Conservation (phyloP, 1,140 invertebrate genomes). For the Meloidogyne hapla region DNA sequence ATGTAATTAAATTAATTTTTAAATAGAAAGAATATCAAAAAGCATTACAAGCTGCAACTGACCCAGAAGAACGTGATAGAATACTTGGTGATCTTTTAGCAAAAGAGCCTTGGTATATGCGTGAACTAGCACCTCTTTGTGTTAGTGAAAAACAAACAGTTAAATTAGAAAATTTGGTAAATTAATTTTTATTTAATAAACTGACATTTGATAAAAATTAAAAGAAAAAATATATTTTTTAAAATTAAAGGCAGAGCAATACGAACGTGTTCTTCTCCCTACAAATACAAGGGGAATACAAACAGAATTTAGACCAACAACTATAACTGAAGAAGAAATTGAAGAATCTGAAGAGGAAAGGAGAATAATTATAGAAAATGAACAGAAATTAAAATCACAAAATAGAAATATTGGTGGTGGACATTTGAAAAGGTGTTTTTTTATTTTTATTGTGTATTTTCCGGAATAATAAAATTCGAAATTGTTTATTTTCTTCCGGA, state of each 20-base stretch:
- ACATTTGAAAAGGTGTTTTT: background rate
- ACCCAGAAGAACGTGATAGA: conserved; percentile 34
- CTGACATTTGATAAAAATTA: too few species aligned
- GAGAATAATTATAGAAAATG: background rate
- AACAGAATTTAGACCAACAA: conserved; percentile 41
- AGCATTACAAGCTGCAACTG: conserved; percentile 45
- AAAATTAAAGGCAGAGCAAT: conserved; percentile 48
- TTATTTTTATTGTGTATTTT: too few species aligned
- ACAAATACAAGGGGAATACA: conserved; percentile 58
- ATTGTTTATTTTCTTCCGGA: too few species aligned
- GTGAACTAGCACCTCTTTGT: conserved; percentile 53
- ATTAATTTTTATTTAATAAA: background rate
- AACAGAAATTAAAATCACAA: background rate
- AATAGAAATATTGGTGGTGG: background rate
- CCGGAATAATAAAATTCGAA: too few species aligned
- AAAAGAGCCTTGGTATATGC: conserved; percentile 54
- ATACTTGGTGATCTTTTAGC: conserved; percentile 48
- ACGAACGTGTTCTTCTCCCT: conserved; percentile 43
- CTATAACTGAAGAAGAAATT: background rate
- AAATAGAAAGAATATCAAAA: conserved; percentile 56
- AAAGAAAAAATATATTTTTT: background rate
- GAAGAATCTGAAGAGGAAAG: background rate
- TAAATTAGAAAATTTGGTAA: conserved; percentile 44
- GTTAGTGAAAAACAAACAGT: conserved; percentile 55
- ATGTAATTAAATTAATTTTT: background rate